A percentile compares a stretch with the other conserved stretches of the same genome.
Conservation (phyloP, 2,797 vertebrate genomes). For the Sebastes trivittatus region DNA sequence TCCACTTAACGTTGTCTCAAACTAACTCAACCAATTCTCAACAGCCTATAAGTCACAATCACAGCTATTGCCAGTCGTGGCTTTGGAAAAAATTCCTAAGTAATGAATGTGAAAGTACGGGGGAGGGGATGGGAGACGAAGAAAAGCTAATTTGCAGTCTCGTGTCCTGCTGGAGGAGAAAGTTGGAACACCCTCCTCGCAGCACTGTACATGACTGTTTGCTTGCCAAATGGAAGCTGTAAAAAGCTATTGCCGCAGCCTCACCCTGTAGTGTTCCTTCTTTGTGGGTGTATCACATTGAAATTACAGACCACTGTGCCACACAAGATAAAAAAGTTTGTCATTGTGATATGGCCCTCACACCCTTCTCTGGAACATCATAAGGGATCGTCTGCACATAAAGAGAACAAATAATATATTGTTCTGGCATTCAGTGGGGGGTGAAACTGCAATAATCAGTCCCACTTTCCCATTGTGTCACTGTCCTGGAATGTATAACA, state of each 20-base stretch:
- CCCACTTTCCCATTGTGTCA: slow-evolving; percentile 62
- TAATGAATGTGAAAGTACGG: slow-evolving; percentile 59
- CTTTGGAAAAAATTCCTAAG: slow-evolving; percentile 71
- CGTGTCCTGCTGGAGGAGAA: slow-evolving; percentile 27
- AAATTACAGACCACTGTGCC: slow-evolving; percentile 22
- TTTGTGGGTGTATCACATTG: background rate
- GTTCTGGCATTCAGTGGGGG: slow-evolving; percentile 47
- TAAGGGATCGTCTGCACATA: slow-evolving; percentile 22
- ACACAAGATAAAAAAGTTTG: slow-evolving; percentile 8
- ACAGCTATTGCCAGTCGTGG: slow-evolving; percentile 74
- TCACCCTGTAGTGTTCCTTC: slow-evolving; percentile 5
- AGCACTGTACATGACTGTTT: slow-evolving; percentile 34
- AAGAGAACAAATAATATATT: slow-evolving; percentile 63
- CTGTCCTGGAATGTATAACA: slow-evolving; percentile 67
- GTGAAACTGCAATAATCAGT: slow-evolving; percentile 35
- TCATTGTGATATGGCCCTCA: slow-evolving; percentile 25
- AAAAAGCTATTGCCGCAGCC: slow-evolving; percentile 15
- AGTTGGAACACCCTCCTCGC: slow-evolving; percentile 15
- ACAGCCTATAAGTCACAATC: slow-evolving; percentile 50
- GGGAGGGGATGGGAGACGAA: slow-evolving; percentile 22
- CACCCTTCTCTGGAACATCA: slow-evolving; percentile 30
- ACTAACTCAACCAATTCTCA: background rate
- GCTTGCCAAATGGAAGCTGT: slow-evolving; percentile 48
- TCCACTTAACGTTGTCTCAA: slow-evolving; percentile 11
- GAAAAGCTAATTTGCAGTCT: slow-evolving; percentile 54